A percentile compares a stretch with the other conserved stretches of the same genome.
These are phyloP conservation scores for Nannospalax galili DNA, from an alignment of 2,113 vertebrate species.

Conservation along the genomic window DNA sequence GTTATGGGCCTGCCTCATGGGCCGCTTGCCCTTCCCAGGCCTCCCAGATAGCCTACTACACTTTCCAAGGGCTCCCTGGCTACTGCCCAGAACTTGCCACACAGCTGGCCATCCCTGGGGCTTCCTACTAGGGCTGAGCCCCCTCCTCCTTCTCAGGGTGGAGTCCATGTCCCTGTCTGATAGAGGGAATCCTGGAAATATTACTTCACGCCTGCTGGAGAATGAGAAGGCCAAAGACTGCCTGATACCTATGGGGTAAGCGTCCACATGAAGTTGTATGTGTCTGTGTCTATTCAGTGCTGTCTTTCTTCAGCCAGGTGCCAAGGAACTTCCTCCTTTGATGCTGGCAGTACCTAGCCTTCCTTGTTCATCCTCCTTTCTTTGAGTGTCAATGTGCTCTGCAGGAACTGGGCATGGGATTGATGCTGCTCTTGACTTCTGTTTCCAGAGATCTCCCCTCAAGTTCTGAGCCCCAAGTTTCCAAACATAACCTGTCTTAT, in stretches of 20 bases:
- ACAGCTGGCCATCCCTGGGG: neutral
- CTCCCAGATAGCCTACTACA: neutral
- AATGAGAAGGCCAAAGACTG: slow-evolving; percentile 91
- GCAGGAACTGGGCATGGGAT: neutral
- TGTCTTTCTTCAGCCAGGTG: neutral
- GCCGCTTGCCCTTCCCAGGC: neutral
- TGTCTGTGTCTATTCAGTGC: neutral
- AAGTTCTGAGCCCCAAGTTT: neutral
- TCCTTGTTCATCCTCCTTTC: neutral
- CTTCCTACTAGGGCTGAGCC: neutral
- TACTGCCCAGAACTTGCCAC: neutral
- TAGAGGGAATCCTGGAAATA: slow-evolving; percentile 87
- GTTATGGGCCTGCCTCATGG: neutral
- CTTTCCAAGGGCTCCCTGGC: neutral
- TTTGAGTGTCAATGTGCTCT: slow-evolving; percentile 46
- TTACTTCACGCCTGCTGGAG: slow-evolving; percentile 90
- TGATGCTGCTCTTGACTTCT: neutral
- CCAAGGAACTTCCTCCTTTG: neutral
- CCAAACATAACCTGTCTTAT: neutral
- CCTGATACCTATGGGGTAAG: slow-evolving; percentile 93
- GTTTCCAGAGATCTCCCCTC: neutral
- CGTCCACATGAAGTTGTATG: neutral
- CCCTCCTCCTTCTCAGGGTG: slow-evolving; percentile 83
- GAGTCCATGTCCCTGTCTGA: slow-evolving; percentile 93
- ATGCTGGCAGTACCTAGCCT: neutral